These are phyloP conservation scores for Limenitis camilla DNA, from an alignment of 2,888 invertebrate genomes.

Conservation along the genomic window DNA sequence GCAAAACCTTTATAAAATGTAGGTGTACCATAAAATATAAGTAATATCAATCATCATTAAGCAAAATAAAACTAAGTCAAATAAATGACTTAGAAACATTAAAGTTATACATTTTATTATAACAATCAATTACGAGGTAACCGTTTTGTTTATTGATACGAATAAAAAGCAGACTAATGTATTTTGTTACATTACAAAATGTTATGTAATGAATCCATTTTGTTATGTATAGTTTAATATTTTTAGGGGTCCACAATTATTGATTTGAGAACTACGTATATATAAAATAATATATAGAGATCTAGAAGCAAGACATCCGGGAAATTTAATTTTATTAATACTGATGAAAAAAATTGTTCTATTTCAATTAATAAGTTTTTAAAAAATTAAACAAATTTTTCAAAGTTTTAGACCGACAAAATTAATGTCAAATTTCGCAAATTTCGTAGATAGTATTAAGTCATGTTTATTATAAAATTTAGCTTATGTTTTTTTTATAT, in stretches of 20 bases:
- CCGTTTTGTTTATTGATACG: slow-evolving; percentile 6
- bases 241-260: neutral
- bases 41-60: slow-evolving; percentile 6
- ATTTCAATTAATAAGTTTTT: no score
- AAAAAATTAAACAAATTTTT: no score
- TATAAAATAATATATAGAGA: no score
- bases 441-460: no score
- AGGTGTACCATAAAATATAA: neutral
- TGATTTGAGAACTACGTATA: no score
- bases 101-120: slow-evolving; percentile 1
- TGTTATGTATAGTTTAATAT: neutral
- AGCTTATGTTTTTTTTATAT: no score
- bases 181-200: slow-evolving; percentile 2
- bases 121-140: slow-evolving; percentile 7
- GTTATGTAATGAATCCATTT: slow-evolving; percentile 4
- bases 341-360: no score
- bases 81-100: slow-evolving; percentile 1
- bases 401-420: no score
- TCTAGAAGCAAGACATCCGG: no score
- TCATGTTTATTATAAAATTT: no score
- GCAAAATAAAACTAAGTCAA: neutral
- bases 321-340: no score
- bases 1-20: slow-evolving; percentile 1
- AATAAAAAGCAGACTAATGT: slow-evolving; percentile 4
- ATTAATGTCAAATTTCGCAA: no score